phyloP scores from a whole-genome alignment of 2,888 invertebrate genomes.

The Scrobipalpa atriplicella region DNA sequence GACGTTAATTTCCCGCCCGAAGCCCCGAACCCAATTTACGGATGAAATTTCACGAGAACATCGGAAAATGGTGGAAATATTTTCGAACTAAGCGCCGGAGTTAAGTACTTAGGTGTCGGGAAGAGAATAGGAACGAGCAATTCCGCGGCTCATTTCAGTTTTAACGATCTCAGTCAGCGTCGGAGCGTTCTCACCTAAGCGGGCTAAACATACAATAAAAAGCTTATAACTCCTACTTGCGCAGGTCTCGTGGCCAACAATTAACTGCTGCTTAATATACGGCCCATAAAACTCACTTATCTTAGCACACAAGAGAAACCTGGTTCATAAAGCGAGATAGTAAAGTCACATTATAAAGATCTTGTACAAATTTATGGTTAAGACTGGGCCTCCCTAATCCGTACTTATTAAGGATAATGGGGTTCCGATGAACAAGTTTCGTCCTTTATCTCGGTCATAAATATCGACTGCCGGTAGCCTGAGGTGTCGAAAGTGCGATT shows the following conservation, averaged over 20 bases:
- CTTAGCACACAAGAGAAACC: constrained; percentile 61
- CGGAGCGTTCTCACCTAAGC: background rate
- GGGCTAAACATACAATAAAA: constrained; percentile 36
- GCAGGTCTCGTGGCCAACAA: constrained; percentile 50
- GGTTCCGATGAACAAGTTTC: constrained; percentile 76
- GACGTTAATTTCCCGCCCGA: constrained; percentile 16
- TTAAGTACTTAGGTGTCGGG: constrained; percentile 13
- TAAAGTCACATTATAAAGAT: constrained; percentile 73
- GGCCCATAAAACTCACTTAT: constrained; percentile 71
- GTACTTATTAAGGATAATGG: constrained; percentile 81
- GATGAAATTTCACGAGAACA: constrained; percentile 5
- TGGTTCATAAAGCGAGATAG: constrained; percentile 63
- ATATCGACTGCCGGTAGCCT: constrained; percentile 64
- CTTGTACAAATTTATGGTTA: constrained; percentile 69
- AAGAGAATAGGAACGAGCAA: constrained; percentile 2
- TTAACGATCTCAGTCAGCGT: background rate
- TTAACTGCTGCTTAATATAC: constrained; percentile 66
- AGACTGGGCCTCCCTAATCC: constrained; percentile 73
- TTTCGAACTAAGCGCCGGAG: background rate
- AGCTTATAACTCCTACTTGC: constrained; percentile 41
- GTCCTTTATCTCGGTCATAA: constrained; percentile 74
- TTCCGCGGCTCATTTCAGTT: constrained; percentile 6
- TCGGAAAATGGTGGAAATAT: constrained; percentile 10
- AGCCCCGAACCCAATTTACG: constrained; percentile 17
- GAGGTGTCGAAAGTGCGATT: constrained; percentile 69